Base-by-base conservation (phyloP, 2,888 invertebrate genomes). In the Chymomyza procnemis region DNA sequence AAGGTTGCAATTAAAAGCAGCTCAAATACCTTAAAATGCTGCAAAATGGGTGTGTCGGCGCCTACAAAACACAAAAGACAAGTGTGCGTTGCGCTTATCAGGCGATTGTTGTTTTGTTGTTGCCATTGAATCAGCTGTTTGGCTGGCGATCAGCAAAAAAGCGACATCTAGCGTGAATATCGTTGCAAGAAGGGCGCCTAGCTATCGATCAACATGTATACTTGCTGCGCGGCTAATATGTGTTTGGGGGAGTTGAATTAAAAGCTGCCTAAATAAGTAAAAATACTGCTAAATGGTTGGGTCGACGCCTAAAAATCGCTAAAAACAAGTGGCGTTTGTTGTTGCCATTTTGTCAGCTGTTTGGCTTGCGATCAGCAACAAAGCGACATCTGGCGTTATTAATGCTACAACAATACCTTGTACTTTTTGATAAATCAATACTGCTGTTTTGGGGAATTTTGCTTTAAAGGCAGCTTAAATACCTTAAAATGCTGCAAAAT, bases 311-410 rank as follows among this genome's bases (percentile, higher is more conserved):
- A 4, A 3, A 30, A 30, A 58, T 67, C 57, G 30, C 41, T 62
- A 64, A 54, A 6, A 6, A 30, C 30, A 6, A 4, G 30, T 30
- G 30, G 3, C 21, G n/a, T 50, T 19, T 30, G 30, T 12, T 52
- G 52, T 72, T 78, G 69, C 64, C 71, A n/a, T n/a, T 75, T 61
- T n/a, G 30, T 54, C 78, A 76, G 78, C 78, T 75, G 74, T 68
- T 77, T 66, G 30, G n/a, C 69, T 69, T 69, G 69, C 61, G 69
- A n/a, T n/a, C 14, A 16, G 3, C 12, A 4, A 6, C 4, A 14
- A 16, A 47, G 47, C 47, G 47, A 14, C 47, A 47, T 16, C 47
- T 47, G 8, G 47, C 47, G 16, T 41, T n/a, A n/a, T n/a, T n/a
- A n/a, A n/a, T n/a, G n/a, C n/a, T n/a, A n/a, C n/a, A n/a, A n/a